These are phyloP conservation scores for Abramis brama DNA, from an alignment of 2,113 vertebrate genomes.

Conservation along the genomic window DNA sequence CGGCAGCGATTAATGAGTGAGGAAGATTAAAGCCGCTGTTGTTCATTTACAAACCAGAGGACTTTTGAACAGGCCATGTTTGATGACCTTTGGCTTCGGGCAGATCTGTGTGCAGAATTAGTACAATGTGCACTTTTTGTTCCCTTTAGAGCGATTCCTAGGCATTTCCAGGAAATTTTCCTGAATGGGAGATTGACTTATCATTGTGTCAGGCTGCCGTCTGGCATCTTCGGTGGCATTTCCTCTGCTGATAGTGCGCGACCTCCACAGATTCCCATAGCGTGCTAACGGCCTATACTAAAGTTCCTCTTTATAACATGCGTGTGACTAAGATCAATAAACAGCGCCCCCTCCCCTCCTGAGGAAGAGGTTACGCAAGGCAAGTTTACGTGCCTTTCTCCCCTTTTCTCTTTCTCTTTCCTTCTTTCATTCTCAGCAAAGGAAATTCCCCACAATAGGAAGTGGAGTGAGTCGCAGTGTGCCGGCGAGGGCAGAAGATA, in stretches of 20 bases:
- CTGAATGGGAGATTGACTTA: not conserved
- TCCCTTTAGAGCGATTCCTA: not conserved
- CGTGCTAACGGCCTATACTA: conserved; percentile 75
- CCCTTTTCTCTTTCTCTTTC: conserved; percentile 52
- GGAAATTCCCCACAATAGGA: conserved; percentile 74
- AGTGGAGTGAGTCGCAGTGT: conserved; percentile 70
- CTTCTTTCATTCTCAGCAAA: conserved; percentile 61
- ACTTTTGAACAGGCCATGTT: conserved; percentile 3
- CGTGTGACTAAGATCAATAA: conserved; percentile 88
- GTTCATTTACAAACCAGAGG: not conserved
- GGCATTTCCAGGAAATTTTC: conserved; percentile 11
- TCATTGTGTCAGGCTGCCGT: not conserved
- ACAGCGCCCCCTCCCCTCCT: conserved; percentile 69
- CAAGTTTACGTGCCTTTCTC: conserved; percentile 67
- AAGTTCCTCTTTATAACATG: conserved; percentile 77
- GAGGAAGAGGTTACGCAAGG: conserved; percentile 70
- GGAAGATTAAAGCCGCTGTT: not conserved
- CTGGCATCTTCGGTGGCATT: conserved; percentile 28
- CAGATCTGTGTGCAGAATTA: not conserved
- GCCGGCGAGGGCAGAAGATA: conserved; percentile 71
- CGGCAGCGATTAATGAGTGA: conserved; percentile 7
- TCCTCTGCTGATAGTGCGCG: conserved; percentile 41
- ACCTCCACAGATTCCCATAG: conserved; percentile 74
- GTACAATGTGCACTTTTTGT: not conserved
- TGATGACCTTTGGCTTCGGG: not conserved